These are phyloP conservation scores for Brachionus calyciflorus DNA, from an alignment of 1,140 invertebrate species.

Conservation along the genomic window DNA sequence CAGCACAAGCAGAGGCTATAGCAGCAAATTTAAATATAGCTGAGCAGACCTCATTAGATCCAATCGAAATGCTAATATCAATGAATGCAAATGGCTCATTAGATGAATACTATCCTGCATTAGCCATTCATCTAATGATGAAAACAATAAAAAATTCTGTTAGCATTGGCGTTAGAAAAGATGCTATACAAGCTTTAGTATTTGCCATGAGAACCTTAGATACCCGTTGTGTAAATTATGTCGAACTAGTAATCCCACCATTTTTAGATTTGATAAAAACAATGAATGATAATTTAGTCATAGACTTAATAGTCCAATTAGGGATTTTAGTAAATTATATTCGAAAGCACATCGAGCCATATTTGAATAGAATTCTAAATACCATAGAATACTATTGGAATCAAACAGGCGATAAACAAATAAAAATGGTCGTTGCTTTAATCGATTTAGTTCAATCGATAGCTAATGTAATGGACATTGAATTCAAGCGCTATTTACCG, in stretches of 20 bases:
- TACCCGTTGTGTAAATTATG: conserved; percentile 91
- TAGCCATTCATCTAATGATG: conserved; percentile 91
- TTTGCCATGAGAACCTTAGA: conserved; percentile 94
- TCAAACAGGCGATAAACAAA: conserved; percentile 42
- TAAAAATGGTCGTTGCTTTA: conserved; percentile 10
- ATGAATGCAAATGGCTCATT: conserved; percentile 76
- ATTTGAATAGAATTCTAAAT: conserved; percentile 50
- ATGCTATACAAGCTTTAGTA: conserved; percentile 85
- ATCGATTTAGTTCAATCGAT: conserved; percentile 45
- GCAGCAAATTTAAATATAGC: conserved; percentile 17
- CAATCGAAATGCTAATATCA: conserved; percentile 90
- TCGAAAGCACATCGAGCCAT: conserved; percentile 27
- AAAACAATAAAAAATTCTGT: conserved; percentile 88
- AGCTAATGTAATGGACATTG: conserved; percentile 78
- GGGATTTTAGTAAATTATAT: conserved; percentile 6
- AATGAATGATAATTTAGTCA: conserved; percentile 76
- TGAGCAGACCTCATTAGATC: conserved; percentile 67
- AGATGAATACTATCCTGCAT: conserved; percentile 95
- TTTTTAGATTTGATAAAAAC: conserved; percentile 80
- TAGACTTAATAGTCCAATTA: conserved; percentile 64
- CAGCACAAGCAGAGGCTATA: conserved; percentile 17
- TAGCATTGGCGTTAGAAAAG: conserved; percentile 85
- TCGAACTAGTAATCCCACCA: conserved; percentile 77
- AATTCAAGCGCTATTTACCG: conserved; percentile 91
- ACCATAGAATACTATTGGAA: conserved; percentile 59